Conservation (phyloP, 2,888 invertebrate species). For the Monopis laevigella region DNA sequence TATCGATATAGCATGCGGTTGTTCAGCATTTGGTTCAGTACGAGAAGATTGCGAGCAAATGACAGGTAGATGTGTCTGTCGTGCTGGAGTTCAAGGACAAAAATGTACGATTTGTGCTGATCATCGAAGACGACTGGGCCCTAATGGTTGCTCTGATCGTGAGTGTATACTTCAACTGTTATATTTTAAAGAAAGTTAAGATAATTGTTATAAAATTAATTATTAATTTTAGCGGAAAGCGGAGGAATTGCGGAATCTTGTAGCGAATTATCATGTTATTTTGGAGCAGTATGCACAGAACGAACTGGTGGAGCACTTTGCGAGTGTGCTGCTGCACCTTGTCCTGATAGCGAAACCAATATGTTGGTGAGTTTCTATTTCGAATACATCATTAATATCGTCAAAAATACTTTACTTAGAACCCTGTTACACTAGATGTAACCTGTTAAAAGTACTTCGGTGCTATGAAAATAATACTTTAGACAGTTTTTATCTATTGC, state of each 20-base stretch:
- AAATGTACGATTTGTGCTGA: constrained; percentile 87
- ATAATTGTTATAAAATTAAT: background rate
- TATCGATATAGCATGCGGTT: constrained; percentile 88
- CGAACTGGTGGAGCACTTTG: constrained; percentile 77
- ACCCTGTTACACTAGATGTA: too few relatives aligned
- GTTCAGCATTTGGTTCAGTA: constrained; percentile 87
- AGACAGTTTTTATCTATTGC: too few relatives aligned
- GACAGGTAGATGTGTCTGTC: constrained; percentile 91
- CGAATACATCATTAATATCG: too few relatives aligned
- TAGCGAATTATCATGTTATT: constrained; percentile 80
- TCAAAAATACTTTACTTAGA: too few relatives aligned
- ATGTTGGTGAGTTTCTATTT: constrained; percentile 61
- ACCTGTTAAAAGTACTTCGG: too few relatives aligned
- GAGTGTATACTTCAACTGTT: constrained; percentile 25
- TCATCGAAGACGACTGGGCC: constrained; percentile 79
- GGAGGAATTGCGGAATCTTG: constrained; percentile 75
- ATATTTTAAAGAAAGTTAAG: background rate
- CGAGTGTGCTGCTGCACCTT: constrained; percentile 73
- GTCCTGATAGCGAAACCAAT: constrained; percentile 52
- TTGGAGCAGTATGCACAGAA: constrained; percentile 84
- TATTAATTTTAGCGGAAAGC: constrained; percentile 64
- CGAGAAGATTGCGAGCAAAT: constrained; percentile 94
- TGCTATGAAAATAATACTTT: too few relatives aligned
- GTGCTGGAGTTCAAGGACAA: constrained; percentile 83
- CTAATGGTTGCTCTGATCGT: constrained; percentile 70